Evolutionary conservation across 2,113 vertebrate species (phyloP).

Genomic region (Eudyptes chrysolophus): DNA sequence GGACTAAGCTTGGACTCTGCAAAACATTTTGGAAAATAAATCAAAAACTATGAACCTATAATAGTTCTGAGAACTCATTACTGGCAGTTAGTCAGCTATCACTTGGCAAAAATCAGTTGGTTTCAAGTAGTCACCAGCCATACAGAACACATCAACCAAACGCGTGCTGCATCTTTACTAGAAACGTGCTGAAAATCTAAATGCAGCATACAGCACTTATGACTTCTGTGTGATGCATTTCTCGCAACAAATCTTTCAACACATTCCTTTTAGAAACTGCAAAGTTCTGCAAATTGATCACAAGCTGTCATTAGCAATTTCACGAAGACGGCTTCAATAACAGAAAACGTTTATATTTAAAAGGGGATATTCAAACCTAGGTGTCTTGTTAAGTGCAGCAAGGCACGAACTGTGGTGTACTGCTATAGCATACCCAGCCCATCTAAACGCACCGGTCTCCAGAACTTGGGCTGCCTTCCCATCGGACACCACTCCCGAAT

Average conservation of each 20-base stretch:
- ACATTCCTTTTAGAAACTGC: rapidly evolving
- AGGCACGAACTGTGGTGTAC: rapidly evolving
- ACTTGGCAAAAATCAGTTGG: not conserved
- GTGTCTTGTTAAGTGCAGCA: rapidly evolving
- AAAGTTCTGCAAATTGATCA: not conserved
- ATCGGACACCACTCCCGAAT: rapidly evolving
- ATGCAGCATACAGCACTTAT: rapidly evolving
- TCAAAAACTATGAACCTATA: rapidly evolving
- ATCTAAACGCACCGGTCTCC: rapidly evolving
- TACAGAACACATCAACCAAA: too few species aligned
- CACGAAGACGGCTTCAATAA: rapidly evolving
- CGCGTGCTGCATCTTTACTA: rapidly evolving
- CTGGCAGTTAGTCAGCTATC: not conserved
- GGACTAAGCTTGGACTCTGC: not conserved
- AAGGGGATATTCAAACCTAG: rapidly evolving
- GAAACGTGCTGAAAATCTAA: rapidly evolving
- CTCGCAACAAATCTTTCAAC: not conserved
- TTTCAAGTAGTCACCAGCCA: not conserved
- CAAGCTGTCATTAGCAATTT: too few species aligned
- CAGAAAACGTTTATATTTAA: rapidly evolving
- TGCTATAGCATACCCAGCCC: rapidly evolving
- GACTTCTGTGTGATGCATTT: rapidly evolving
- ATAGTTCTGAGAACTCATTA: not conserved
- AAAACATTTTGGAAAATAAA: not conserved
- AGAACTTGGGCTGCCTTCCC: rapidly evolving